A percentile compares a stretch with the other conserved stretches of the same genome.
Evolutionary conservation across 2,113 vertebrate genomes (phyloP).

Genomic region (Pelodiscus sinensis): DNA sequence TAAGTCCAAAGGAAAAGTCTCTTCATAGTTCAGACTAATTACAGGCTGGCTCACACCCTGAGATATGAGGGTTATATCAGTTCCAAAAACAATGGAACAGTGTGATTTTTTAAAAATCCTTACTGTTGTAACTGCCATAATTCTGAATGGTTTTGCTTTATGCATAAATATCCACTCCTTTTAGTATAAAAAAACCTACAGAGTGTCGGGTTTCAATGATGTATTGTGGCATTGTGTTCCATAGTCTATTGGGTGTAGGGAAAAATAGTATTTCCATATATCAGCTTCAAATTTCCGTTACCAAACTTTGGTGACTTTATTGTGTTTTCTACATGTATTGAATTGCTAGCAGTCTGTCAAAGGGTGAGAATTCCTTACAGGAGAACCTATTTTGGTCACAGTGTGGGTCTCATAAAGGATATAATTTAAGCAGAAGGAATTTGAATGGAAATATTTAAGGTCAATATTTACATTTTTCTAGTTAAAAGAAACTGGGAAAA

Average conservation of each 20-base stretch:
- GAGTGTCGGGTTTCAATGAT: background rate
- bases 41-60: background rate
- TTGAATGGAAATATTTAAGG: constrained; percentile 46
- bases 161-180: background rate
- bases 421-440: constrained; percentile 34
- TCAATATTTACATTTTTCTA: constrained; percentile 5
- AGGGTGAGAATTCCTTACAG: background rate
- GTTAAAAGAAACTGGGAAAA: constrained; percentile 19
- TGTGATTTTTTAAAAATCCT: background rate
- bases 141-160: background rate
- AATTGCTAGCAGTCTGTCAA: background rate
- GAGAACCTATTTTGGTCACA: background rate
- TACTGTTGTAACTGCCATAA: background rate
- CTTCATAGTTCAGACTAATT: background rate
- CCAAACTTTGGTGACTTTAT: background rate
- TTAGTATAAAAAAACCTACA: background rate
- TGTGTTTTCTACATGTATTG: background rate
- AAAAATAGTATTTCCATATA: background rate
- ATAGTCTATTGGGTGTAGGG: background rate
- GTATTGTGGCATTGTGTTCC: background rate
- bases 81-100: background rate
- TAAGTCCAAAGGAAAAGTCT: background rate
- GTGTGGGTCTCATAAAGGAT: constrained; percentile 11
- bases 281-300: background rate
- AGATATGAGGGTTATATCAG: background rate